Percentiles rank a stretch among this genome's conserved stretches.
phyloP scores from a whole-genome alignment of 2,797 vertebrate species.

The Mus spretus region DNA sequence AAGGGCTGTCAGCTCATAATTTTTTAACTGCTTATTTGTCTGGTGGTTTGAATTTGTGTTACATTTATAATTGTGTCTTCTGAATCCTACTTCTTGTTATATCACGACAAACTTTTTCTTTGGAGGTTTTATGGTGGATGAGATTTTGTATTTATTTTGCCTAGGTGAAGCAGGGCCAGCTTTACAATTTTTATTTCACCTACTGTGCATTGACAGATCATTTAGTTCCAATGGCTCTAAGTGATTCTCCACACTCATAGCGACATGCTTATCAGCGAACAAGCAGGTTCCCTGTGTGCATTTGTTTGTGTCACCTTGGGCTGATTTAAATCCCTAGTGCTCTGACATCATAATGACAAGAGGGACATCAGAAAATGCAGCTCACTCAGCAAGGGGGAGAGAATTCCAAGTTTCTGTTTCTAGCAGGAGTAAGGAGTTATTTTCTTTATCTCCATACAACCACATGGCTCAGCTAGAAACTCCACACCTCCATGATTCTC shows the following conservation, averaged over 20 bases:
- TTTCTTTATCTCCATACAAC: not conserved
- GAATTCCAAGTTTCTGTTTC: constrained; percentile 4
- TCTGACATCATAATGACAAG: constrained; percentile 36
- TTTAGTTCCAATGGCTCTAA: constrained; percentile 42
- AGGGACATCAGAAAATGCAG: not conserved
- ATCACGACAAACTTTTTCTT: constrained; percentile 4
- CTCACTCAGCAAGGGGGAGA: not conserved
- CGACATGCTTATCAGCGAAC: constrained; percentile 63
- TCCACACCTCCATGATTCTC: not conserved
- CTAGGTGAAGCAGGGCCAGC: constrained; percentile 27
- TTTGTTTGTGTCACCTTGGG: constrained; percentile 69
- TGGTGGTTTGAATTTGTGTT: constrained; percentile 55
- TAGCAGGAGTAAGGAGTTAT: not conserved
- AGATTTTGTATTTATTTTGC: constrained; percentile 61
- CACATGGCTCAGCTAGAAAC: not conserved
- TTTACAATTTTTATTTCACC: constrained; percentile 45
- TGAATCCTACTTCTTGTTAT: constrained; percentile 29
- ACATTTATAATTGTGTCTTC: constrained; percentile 60
- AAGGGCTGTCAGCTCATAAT: constrained; percentile 38
- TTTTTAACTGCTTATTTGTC: constrained; percentile 66
- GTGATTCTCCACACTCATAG: constrained; percentile 26
- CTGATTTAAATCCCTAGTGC: constrained; percentile 68
- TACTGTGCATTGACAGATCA: constrained; percentile 28
- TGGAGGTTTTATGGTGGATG: not conserved
- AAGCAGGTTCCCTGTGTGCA: constrained; percentile 3